A percentile compares a stretch with the other conserved stretches of the same genome.
Conservation (phyloP, 2,113 vertebrate genomes). For the Pycnonotus jocosus region DNA sequence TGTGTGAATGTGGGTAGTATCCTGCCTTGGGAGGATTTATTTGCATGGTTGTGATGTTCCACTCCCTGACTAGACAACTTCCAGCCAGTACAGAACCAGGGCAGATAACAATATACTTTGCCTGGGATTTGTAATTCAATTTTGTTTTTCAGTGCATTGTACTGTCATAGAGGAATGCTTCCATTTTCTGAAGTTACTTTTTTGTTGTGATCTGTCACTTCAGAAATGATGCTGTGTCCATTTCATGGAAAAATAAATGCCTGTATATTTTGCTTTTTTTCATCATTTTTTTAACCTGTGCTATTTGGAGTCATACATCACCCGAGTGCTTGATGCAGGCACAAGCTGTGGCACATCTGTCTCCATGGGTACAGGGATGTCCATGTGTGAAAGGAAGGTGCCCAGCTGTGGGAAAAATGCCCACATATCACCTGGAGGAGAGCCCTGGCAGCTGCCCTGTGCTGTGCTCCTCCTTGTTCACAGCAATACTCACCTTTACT, state of each 20-base stretch:
- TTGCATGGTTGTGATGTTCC: background rate
- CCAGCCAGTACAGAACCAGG: background rate
- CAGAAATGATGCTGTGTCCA: background rate
- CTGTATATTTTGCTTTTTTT: background rate
- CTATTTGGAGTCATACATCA: accelerated
- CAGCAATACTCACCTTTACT: background rate
- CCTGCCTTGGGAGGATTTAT: background rate
- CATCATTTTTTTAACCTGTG: background rate
- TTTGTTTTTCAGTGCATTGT: background rate
- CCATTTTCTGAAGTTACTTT: background rate
- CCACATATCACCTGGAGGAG: background rate
- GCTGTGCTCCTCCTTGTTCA: background rate
- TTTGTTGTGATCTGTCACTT: background rate
- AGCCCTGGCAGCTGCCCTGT: background rate
- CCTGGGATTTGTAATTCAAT: background rate
- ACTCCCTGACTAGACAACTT: background rate
- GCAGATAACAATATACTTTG: background rate
- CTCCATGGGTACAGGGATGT: accelerated
- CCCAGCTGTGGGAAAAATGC: background rate
- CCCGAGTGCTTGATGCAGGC: accelerated
- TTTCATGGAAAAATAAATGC: background rate
- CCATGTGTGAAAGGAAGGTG: accelerated
- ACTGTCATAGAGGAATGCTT: background rate
- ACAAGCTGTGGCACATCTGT: accelerated
- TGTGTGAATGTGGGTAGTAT: accelerated